These are phyloP conservation scores for Pseudomyrmex cubaensis DNA, from an alignment of 1,140 invertebrate genomes.

Conservation along the genomic window DNA sequence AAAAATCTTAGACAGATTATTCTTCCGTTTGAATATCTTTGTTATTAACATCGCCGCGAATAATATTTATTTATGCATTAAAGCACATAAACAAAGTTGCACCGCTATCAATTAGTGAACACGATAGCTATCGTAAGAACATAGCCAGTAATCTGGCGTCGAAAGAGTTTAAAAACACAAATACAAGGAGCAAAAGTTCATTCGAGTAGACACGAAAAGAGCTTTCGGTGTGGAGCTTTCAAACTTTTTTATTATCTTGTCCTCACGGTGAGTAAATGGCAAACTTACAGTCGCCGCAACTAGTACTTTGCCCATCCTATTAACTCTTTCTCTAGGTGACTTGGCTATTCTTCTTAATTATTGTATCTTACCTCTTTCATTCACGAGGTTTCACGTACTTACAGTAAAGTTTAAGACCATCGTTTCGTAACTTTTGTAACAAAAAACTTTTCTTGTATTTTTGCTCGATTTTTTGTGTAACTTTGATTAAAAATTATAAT, in stretches of 20 bases:
- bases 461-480: not conserved
- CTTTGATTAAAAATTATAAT: not conserved
- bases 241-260: conserved; percentile 69
- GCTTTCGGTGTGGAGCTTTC: conserved; percentile 26
- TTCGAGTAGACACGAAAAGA: conserved; percentile 43
- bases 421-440: not conserved
- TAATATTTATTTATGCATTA: conserved; percentile 4
- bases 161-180: conserved; percentile 26
- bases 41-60: not conserved
- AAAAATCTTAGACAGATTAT: conserved; percentile 7
- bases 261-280: conserved; percentile 8
- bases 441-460: conserved; percentile 16
- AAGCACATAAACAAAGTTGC: not conserved
- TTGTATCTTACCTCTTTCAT: conserved; percentile 17
- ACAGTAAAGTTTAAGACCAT: not conserved
- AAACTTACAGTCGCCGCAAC: conserved; percentile 48
- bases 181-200: conserved; percentile 49
- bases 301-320: not conserved
- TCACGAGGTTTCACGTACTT: not conserved
- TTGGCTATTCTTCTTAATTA: conserved; percentile 58
- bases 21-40: not conserved
- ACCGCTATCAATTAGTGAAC: conserved; percentile 7
- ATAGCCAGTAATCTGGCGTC: not conserved
- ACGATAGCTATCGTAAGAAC: not conserved
- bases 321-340: conserved; percentile 42